These are phyloP conservation scores for Albula goreensis DNA, from an alignment of 2,113 vertebrate genomes.

Conservation along the genomic window DNA sequence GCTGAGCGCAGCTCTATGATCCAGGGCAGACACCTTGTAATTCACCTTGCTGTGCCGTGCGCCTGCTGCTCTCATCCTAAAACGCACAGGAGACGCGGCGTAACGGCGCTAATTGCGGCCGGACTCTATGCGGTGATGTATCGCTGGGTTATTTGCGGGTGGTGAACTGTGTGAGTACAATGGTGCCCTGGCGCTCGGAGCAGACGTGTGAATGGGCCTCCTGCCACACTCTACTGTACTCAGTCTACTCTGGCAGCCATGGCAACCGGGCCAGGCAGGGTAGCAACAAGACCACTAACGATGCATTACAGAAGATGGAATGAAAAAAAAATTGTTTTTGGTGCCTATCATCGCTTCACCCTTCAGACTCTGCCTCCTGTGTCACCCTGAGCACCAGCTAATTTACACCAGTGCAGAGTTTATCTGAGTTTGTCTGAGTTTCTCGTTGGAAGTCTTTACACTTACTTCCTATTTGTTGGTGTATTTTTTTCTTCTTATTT, in stretches of 20 bases:
- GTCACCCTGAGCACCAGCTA: not conserved
- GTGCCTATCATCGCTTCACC: not conserved
- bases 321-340: constrained; percentile 9
- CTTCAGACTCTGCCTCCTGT: not conserved
- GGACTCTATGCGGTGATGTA: not conserved
- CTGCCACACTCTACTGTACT: not conserved
- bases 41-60: no score
- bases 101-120: not conserved
- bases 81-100: no score
- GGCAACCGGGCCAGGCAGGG: constrained; percentile 14
- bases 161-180: not conserved
- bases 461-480: not conserved
- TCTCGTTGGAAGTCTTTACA: not conserved
- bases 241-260: constrained; percentile 15
- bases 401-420: not conserved
- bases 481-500: not conserved
- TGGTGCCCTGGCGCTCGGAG: not conserved
- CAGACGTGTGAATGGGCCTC: not conserved
- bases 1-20: not conserved
- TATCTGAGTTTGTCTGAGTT: not conserved
- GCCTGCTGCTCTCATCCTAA: no score
- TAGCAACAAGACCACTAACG: constrained; percentile 10
- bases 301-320: constrained; percentile 25
- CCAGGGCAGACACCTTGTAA: not conserved
- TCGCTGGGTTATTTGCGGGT: not conserved